phyloP scores from a whole-genome alignment of 2,113 vertebrate species.

The Ellobius talpinus region DNA sequence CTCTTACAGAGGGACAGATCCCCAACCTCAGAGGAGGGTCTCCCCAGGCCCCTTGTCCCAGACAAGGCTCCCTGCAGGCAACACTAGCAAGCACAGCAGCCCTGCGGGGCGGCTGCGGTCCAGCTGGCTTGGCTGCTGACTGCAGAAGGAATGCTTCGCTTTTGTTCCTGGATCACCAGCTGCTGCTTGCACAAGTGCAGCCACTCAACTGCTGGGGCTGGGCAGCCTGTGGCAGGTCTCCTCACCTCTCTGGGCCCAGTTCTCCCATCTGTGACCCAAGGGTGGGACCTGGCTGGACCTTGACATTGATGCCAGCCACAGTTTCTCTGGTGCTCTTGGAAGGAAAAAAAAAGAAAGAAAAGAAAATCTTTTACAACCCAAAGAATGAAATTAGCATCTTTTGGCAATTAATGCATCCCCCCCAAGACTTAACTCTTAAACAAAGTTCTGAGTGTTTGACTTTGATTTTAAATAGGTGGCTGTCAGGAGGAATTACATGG shows the following conservation, averaged over 20 bases:
- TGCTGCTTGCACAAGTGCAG: not conserved
- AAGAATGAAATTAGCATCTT: slow-evolving; percentile 85
- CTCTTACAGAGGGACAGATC: slow-evolving; percentile 63
- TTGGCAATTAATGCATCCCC: slow-evolving; percentile 86
- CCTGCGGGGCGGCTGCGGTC: slow-evolving; percentile 64
- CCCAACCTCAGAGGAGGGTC: slow-evolving; percentile 76
- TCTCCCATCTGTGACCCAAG: not conserved
- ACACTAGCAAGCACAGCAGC: slow-evolving; percentile 75
- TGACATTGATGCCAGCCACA: not conserved
- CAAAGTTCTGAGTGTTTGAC: slow-evolving; percentile 87
- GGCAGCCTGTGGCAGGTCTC: not conserved
- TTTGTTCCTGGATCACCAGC: not conserved
- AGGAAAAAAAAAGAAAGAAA: too few species aligned
- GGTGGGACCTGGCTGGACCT: not conserved
- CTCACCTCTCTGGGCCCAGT: not conserved
- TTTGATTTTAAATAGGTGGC: slow-evolving; percentile 88
- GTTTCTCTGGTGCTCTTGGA: not conserved
- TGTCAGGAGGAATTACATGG: slow-evolving; percentile 87
- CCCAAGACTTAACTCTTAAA: slow-evolving; percentile 82
- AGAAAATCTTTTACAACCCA: slow-evolving; percentile 74
- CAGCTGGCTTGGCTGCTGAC: slow-evolving; percentile 25
- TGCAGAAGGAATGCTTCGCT: not conserved
- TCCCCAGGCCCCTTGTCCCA: slow-evolving; percentile 80
- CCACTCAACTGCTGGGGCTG: not conserved
- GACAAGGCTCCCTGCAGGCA: slow-evolving; percentile 78